These are phyloP conservation scores for Ploceus nigricollis DNA, from an alignment of 2,113 vertebrate species.

Conservation along the genomic window DNA sequence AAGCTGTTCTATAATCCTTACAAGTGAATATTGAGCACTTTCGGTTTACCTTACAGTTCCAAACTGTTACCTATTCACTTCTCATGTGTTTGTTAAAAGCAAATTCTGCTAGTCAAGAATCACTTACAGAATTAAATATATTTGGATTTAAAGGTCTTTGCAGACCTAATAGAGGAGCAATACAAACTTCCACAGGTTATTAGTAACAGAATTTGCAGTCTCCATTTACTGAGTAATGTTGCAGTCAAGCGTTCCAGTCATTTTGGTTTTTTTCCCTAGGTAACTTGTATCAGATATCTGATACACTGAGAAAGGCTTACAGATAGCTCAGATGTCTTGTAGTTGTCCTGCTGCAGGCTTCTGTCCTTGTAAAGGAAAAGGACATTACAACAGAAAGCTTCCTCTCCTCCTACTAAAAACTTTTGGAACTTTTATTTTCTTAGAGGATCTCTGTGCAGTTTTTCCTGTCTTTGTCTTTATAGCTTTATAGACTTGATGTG, in stretches of 20 bases:
- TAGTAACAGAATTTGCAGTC: background rate
- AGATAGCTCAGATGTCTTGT: background rate
- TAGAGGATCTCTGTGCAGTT: background rate
- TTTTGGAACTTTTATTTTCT: background rate
- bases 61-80: background rate
- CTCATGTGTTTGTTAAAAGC: background rate
- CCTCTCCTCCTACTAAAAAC: background rate
- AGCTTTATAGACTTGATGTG: background rate
- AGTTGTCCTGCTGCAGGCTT: background rate
- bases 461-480: background rate
- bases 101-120: background rate
- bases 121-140: background rate
- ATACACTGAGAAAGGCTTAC: background rate
- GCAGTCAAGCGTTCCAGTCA: background rate
- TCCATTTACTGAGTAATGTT: background rate
- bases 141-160: background rate
- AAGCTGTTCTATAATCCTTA: background rate
- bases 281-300: rapidly evolving
- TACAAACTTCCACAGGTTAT: background rate
- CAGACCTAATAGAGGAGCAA: background rate
- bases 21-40: background rate
- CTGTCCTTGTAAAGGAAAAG: background rate
- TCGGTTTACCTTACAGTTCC: background rate
- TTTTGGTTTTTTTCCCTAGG: background rate
- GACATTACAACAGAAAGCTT: background rate